Evolutionary conservation across 1,140 invertebrate genomes (phyloP).

Genomic region (Xylocopa sonorina): DNA sequence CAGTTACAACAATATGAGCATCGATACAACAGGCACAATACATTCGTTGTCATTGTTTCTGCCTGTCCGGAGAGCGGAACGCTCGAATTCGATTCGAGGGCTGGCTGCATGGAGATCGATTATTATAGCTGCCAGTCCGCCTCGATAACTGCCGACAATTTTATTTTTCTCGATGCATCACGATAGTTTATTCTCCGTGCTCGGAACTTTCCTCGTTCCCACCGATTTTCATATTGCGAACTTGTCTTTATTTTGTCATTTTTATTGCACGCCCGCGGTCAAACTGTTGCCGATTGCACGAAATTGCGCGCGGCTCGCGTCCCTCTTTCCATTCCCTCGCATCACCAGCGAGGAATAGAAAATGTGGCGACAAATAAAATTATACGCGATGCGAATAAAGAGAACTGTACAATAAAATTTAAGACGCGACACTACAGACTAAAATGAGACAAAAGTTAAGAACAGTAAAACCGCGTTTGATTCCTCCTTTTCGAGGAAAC

Average conservation of each 20-base stretch:
- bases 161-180: conserved; percentile 51
- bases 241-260: no score
- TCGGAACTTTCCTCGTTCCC: conserved; percentile 9
- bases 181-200: not conserved
- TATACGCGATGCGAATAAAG: no score
- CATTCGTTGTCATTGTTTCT: conserved; percentile 20
- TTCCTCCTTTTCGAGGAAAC: no score
- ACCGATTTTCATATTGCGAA: not conserved
- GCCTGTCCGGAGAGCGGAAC: not conserved
- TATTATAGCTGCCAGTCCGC: conserved; percentile 59
- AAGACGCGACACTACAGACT: no score
- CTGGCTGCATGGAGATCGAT: conserved; percentile 48
- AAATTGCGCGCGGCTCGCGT: not conserved
- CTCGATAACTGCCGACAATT: conserved; percentile 58
- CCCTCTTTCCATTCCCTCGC: no score
- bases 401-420: no score
- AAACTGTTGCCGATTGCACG: not conserved
- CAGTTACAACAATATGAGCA: conserved; percentile 29
- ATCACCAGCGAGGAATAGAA: no score
- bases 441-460: no score
- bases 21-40: conserved; percentile 18
- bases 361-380: no score
- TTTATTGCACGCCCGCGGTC: not conserved
- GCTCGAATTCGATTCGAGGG: conserved; percentile 38
- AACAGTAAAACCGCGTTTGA: no score